These are phyloP conservation scores for Semaprochilodus insignis DNA, from an alignment of 2,797 vertebrate genomes.

Conservation along the genomic window DNA sequence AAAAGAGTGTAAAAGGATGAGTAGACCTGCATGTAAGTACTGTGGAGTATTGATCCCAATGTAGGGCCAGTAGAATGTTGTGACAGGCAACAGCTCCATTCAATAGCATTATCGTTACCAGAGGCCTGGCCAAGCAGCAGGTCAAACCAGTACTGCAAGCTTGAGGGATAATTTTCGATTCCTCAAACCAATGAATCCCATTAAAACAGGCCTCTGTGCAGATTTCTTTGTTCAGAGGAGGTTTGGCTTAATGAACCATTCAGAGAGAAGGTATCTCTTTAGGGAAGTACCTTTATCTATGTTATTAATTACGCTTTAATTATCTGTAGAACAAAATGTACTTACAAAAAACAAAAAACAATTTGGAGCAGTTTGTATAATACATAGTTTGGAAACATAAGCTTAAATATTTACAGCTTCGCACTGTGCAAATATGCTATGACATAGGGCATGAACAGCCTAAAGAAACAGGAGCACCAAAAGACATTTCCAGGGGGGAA, in stretches of 20 bases:
- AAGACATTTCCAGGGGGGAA: too few species aligned
- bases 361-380: not conserved
- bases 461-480: too few species aligned
- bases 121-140: constrained; percentile 69
- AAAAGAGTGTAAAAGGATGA: not conserved
- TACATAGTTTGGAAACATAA: too few species aligned
- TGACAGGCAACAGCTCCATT: constrained; percentile 76
- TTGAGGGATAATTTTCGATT: constrained; percentile 66
- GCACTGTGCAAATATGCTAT: too few species aligned
- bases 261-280: constrained; percentile 54
- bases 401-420: too few species aligned
- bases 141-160: constrained; percentile 68
- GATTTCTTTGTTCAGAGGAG: constrained; percentile 70
- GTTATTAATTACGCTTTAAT: not conserved
- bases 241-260: constrained; percentile 73
- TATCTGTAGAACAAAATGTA: not conserved
- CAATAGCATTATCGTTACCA: constrained; percentile 77
- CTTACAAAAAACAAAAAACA: not conserved
- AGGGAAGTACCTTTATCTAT: not conserved
- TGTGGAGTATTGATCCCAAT: constrained; percentile 74
- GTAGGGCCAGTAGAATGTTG: constrained; percentile 62
- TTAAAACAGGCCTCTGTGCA: constrained; percentile 70
- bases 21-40: constrained; percentile 12
- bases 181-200: constrained; percentile 75
- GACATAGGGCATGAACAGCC: too few species aligned